Evolutionary conservation across 2,113 vertebrate species (phyloP), one percentile per base, ranked within the genome.

Genomic region (Apodemus sylvaticus): DNA sequence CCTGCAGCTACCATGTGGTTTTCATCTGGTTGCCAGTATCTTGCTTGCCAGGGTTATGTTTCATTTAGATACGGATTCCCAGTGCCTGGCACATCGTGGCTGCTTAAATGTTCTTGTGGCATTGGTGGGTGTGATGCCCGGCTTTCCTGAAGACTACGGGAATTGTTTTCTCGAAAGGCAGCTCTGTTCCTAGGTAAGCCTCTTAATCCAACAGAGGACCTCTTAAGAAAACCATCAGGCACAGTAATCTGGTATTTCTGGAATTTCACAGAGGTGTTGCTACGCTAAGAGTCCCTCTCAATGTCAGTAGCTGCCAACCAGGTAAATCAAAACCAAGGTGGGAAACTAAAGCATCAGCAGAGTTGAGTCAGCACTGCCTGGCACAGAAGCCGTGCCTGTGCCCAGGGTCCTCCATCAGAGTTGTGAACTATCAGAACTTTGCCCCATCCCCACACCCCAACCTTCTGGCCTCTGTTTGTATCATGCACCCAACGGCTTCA

Each of bases 231-330:
- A 36, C 73, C 78, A 94, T 42, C 53, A 92, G 81, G 71, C 78
- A 62, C n/a, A 74, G 66, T 16, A 60, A 66, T 60, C 39, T 26
- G 39, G 48, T 85, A 24, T 76, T 94, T 91, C 39, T 89, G 91
- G 42, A 77, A 93, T 51, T 78, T 95, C 64, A 92, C 58, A 92
- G 73, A 60, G 74, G 89, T 73, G 13, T 24, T 73, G 83, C 76
- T 64, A 48, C 62, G 48, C 92, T 70, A 62, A 77, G 39, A 93
- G 60, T 13, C 48, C 45, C 48, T 90, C 48, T 34, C 60, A 53
- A 34, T 91, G 90, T 89, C 82, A 90, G 90, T 17, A 89, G 55
- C 96, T 96, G 60, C 77, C 94, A 95, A 66, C 68, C 76, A 93
- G 68, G 55, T 62, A 97, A 96, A 95, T 6, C 14, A 48, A 42